These are phyloP conservation scores for Poeciliopsis paucimaculata DNA, from an alignment of 2,797 vertebrate genomes.

Conservation along the genomic window DNA sequence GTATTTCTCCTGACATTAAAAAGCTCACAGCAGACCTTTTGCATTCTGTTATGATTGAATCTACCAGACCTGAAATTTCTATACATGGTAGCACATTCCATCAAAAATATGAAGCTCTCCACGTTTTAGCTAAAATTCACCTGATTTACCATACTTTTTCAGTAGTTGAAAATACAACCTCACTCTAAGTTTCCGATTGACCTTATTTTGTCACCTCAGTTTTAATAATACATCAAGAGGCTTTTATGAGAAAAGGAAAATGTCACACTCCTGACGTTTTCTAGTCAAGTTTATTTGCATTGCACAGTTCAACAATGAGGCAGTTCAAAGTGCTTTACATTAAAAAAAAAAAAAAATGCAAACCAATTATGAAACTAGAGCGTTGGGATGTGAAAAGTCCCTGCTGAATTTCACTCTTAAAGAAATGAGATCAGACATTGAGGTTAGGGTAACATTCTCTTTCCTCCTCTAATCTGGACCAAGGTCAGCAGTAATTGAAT, in stretches of 20 bases:
- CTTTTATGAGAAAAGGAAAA: constrained; percentile 12
- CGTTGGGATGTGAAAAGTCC: constrained; percentile 12
- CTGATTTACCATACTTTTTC: neutral
- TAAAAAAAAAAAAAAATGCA: too few relatives aligned
- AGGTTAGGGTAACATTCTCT: neutral
- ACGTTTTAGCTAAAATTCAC: neutral
- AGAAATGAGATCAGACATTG: neutral
- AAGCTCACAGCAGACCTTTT: constrained; percentile 13
- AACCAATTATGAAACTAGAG: neutral
- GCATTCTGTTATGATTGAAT: constrained; percentile 28
- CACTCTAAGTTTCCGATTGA: constrained; percentile 4
- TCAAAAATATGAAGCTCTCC: constrained; percentile 10
- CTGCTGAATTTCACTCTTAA: too few relatives aligned
- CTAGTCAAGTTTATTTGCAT: too few relatives aligned
- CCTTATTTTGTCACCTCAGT: constrained; percentile 10
- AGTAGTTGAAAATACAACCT: neutral
- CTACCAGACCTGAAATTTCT: constrained; percentile 29
- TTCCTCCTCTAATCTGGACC: neutral
- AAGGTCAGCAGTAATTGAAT: constrained; percentile 1
- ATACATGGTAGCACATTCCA: neutral
- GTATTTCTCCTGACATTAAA: constrained; percentile 28
- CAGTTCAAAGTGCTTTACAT: too few relatives aligned
- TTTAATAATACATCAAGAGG: constrained; percentile 4
- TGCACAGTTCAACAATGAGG: too few relatives aligned
- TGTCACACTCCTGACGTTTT: neutral